Conservation (phyloP, 1,140 invertebrate species). For the Drosophila lini region DNA sequence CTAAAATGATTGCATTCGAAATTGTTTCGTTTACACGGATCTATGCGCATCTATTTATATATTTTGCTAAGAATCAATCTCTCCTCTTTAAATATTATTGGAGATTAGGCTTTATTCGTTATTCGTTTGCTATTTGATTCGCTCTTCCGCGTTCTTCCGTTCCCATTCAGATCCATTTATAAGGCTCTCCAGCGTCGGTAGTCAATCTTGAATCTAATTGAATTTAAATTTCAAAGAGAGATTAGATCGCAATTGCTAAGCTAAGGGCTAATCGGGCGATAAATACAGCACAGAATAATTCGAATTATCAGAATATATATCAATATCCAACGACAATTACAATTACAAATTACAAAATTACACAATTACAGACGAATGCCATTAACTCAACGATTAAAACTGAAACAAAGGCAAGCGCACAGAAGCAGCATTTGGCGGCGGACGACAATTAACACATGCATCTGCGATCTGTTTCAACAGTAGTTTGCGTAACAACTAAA, state of each 20-base stretch:
- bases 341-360: conserved; percentile 15
- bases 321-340: conserved; percentile 50
- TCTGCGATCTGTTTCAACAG: conserved; percentile 38
- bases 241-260: conserved; percentile 47
- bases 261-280: conserved; percentile 42
- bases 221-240: conserved; percentile 47
- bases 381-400: conserved; percentile 73
- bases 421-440: conserved; percentile 44
- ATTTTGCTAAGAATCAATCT: conserved; percentile 78
- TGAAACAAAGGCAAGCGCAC: conserved; percentile 61
- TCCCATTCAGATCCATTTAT: conserved; percentile 75
- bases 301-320: conserved; percentile 19
- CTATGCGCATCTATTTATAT: conserved; percentile 75
- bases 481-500: conserved; percentile 69
- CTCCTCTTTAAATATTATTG: conserved; percentile 36
- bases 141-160: conserved; percentile 19
- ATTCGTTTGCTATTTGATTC: conserved; percentile 7
- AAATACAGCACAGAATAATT: conserved; percentile 40
- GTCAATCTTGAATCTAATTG: conserved; percentile 72
- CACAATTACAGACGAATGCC: conserved; percentile 50
- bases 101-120: conserved; percentile 16
- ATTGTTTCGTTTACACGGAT: conserved; percentile 54
- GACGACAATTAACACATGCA: conserved; percentile 64
- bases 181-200: conserved; percentile 66
- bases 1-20: conserved; percentile 77